Evolutionary conservation across 2,888 invertebrate species (phyloP), one percentile per base, ranked within the genome.

Genomic region (Trissonchulus sp.): DNA sequence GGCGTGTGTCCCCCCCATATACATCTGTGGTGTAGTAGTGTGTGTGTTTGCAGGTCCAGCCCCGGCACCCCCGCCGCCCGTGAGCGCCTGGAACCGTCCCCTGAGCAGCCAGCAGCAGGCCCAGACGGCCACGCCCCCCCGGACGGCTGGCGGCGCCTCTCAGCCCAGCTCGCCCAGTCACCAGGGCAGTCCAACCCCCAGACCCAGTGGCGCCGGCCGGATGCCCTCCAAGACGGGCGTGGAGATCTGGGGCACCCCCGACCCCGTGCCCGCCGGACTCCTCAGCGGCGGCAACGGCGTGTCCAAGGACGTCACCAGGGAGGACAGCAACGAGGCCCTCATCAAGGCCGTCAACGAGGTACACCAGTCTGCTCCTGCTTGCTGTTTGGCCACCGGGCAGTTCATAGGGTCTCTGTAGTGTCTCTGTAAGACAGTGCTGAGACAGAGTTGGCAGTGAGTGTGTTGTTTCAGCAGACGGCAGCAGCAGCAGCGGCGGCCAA

Each of bases 181-280:
- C 28, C n/a, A 31, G 30, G 72, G 1, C 30, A 15, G 30, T 15
- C 36, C 15, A 18, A 31, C 18, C 2, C 34, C 73, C 62, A 3
- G 2, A 34, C 62, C 73, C 15, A 31, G 15, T 3, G 63, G 28
- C 34, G 73, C 3, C 63, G 8, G 23, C 2, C 15, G 2, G 31
- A 2, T 23, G 23, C 36, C 68, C 38, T 74, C 74, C 2, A 75
- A 75, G 33, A 76, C 76, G 1, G 76, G 76, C 30, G 73, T 76
- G 3, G 76, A 76, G 37, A 74, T 76, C 37, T 76, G 76, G 76
- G 76, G 76, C 23, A 72, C 72, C 1, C 75, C 75, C 2, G 75
- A 75, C 60, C 75, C 48, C 18, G 35, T 38, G 30, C 75, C 75
- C 1, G 28, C 36, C 38, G 30, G 30, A 3, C 8, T 48, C 23